These are phyloP conservation scores for Caenorhabditis sp. DNA, from an alignment of 2,888 invertebrate genomes.

Conservation along the genomic window DNA sequence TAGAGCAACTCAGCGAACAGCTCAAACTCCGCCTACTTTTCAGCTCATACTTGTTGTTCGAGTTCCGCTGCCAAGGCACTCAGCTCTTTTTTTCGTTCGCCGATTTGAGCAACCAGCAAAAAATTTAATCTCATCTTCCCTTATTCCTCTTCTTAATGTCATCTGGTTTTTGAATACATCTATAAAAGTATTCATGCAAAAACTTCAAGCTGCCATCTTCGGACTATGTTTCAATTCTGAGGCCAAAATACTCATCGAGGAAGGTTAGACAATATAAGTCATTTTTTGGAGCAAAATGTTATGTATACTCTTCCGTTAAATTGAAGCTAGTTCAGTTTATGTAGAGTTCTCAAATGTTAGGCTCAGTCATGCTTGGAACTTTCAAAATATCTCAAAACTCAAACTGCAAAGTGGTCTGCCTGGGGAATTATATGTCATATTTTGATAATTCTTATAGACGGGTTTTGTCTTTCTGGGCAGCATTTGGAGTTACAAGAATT, in stretches of 20 bases:
- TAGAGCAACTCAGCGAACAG: slow-evolving; percentile 30
- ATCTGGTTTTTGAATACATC: not conserved
- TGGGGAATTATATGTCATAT: slow-evolving; percentile 3
- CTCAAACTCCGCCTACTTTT: slow-evolving; percentile 48
- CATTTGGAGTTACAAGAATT: not conserved
- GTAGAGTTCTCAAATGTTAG: too few relatives aligned
- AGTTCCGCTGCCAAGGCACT: too few relatives aligned
- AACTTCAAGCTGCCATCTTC: slow-evolving; percentile 31
- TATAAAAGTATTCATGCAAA: slow-evolving; percentile 31
- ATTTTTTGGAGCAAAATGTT: too few relatives aligned
- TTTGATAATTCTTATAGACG: not conserved
- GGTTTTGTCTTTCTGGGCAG: too few relatives aligned
- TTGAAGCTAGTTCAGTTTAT: too few relatives aligned
- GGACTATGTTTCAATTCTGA: slow-evolving; percentile 57
- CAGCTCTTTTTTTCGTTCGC: not conserved
- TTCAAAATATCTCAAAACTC: not conserved
- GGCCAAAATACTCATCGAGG: slow-evolving; percentile 51
- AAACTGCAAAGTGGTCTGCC: not conserved
- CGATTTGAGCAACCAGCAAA: not conserved
- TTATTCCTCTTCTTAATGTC: not conserved
- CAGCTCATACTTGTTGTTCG: slow-evolving; percentile 34
- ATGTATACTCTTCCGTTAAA: too few relatives aligned
- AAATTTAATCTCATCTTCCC: not conserved
- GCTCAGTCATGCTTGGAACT: too few relatives aligned
- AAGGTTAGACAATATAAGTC: slow-evolving; percentile 50